Conservation (phyloP, 2,113 vertebrate species). For the Hepsetus odoe region DNA sequence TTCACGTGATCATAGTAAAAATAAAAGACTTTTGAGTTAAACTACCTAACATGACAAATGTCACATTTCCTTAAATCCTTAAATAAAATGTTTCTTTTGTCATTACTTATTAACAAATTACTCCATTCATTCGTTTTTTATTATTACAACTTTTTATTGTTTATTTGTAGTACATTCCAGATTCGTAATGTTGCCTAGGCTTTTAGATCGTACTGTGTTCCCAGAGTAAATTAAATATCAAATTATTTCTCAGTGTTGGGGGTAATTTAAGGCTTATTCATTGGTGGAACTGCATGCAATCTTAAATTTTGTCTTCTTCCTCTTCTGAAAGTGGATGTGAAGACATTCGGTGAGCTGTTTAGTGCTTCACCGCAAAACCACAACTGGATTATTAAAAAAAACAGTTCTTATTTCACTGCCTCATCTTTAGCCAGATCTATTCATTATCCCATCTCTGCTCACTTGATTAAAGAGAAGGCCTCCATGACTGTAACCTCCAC, state of each 20-base stretch:
- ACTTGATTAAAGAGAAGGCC: conserved; percentile 92
- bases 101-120: too few relatives aligned
- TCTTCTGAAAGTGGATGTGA: not conserved
- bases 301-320: not conserved
- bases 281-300: conserved; percentile 30
- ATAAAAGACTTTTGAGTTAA: too few relatives aligned
- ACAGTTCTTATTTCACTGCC: conserved; percentile 61
- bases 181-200: too few relatives aligned
- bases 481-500: conserved; percentile 80
- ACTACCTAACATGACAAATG: too few relatives aligned
- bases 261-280: not conserved
- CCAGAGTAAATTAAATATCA: too few relatives aligned
- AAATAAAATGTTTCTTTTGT: too few relatives aligned
- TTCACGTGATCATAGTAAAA: too few relatives aligned
- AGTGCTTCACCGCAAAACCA: conserved; percentile 32
- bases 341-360: conserved; percentile 27
- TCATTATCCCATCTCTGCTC: conserved; percentile 85
- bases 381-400: conserved; percentile 64
- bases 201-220: too few relatives aligned
- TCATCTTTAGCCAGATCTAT: conserved; percentile 74
- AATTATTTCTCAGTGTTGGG: not conserved
- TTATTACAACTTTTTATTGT: too few relatives aligned
- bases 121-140: too few relatives aligned
- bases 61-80: too few relatives aligned
- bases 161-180: too few relatives aligned